Evolutionary conservation across 2,888 invertebrate genomes (phyloP), one percentile per base, ranked within the genome.

Genomic region (Agonum fuliginosum): DNA sequence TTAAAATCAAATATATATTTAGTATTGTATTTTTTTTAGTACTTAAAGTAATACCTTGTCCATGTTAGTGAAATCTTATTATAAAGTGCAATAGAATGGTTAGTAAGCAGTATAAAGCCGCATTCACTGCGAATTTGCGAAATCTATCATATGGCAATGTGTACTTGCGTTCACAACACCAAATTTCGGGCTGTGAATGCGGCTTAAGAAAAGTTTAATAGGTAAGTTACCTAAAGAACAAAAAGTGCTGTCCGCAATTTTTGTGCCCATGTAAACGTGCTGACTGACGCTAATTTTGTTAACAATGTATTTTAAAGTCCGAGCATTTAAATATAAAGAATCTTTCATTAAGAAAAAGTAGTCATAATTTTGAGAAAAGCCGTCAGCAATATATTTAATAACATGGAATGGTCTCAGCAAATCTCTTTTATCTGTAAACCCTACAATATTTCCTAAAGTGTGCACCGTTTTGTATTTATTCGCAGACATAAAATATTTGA

Each of bases 331-430:
- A 85, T 94, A 98, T 0, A 94, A 93, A 4, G 90, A 90, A 86
- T 98, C 98, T 48, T 94, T 93, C 58, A 95, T 91, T 67, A 99
- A 88, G 85, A 96, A 94, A 88, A 97, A 98, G 88, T 95, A 98
- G 86, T 98, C 97, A 86, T 94, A 98, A 82, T 94, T 95, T 82
- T 97, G 94, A 34, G 94, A 87, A 87, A 94, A 96, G 85, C 96
- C 96, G 82, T 97, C 97, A 0, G 93, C 93, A 8, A 98, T 92
- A 85, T 97, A 97, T 85, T 96, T 96, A 51, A 98, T 89, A 17
- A 95, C 92, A 84, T 96, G 96, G 86, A 97, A 95, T 0, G 96
- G 95, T 81, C 94, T 91, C 12, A 95, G 89, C 85, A 93, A 91
- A 85, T 88, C 91, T 81, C 89, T 91, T 0, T 91, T 93, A 85